A percentile compares a stretch with the other conserved stretches of the same genome.
These are phyloP conservation scores for Chelonia mydas DNA, from an alignment of 2,797 vertebrate genomes.

Conservation along the genomic window DNA sequence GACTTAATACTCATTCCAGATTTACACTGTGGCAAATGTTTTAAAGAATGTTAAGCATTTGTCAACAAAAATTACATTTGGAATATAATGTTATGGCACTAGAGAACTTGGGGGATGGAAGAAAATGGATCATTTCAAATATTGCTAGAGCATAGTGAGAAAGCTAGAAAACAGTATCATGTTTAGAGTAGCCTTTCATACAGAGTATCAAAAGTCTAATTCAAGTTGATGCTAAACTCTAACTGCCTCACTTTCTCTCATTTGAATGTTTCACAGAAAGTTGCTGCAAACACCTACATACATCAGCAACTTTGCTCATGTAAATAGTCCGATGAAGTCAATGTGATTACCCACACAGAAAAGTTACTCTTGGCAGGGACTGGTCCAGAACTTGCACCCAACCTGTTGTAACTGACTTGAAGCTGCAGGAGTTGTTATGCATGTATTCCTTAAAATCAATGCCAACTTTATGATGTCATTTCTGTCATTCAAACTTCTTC, in stretches of 20 bases:
- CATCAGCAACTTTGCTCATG: not conserved
- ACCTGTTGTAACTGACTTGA: not conserved
- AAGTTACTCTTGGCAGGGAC: not conserved
- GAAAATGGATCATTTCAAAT: not conserved
- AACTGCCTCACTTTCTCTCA: not conserved
- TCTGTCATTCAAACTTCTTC: slow-evolving; percentile 11
- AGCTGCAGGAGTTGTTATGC: not conserved
- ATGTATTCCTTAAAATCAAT: slow-evolving; percentile 37
- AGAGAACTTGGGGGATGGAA: not conserved
- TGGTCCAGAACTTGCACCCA: not conserved
- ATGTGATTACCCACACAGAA: not conserved
- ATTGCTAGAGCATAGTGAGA: not conserved
- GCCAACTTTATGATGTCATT: slow-evolving; percentile 48
- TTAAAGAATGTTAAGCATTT: not conserved
- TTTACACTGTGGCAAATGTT: not conserved
- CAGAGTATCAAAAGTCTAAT: not conserved
- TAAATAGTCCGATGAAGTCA: not conserved
- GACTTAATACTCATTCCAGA: not conserved
- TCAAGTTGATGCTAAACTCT: not conserved
- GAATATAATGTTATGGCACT: not conserved
- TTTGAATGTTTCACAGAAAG: not conserved
- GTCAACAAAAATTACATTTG: not conserved
- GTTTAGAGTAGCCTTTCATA: not conserved
- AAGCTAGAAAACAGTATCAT: not conserved
- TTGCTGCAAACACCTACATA: not conserved